Conservation (phyloP, 2,888 invertebrate species). For the Coremacera marginata region DNA sequence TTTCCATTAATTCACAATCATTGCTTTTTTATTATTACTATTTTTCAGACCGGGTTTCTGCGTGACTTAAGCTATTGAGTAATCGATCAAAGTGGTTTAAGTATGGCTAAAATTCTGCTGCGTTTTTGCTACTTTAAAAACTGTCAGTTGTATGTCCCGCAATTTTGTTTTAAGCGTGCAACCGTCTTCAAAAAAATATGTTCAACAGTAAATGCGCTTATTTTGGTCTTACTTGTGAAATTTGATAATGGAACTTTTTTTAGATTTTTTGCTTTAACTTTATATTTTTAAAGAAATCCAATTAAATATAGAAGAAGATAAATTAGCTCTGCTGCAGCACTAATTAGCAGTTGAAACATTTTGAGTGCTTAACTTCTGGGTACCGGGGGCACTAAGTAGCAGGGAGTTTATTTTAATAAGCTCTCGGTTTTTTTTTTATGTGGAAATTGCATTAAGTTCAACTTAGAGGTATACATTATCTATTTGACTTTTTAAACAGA, state of each 20-base stretch:
- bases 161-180: background rate
- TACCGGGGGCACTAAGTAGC: background rate
- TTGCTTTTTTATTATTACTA: background rate
- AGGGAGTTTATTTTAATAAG: background rate
- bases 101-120: background rate
- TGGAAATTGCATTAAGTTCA: too few relatives aligned
- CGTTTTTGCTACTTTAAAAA: background rate
- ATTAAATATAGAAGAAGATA: conserved; percentile 22
- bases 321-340: conserved; percentile 23
- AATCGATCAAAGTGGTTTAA: conserved; percentile 32
- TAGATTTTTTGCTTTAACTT: background rate
- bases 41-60: background rate
- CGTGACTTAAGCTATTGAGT: background rate
- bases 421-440: too few relatives aligned
- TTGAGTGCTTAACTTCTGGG: background rate
- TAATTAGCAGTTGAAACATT: conserved; percentile 23
- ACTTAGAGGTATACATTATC: too few relatives aligned
- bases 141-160: background rate
- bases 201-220: background rate
- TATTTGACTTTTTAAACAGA: too few relatives aligned
- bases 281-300: conserved; percentile 4
- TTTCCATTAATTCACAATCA: background rate
- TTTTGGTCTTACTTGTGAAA: background rate
- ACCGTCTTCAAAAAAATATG: background rate
- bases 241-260: too few relatives aligned